Base-by-base conservation (phyloP, 2,113 vertebrate species). In the Corythaeola cristata region DNA sequence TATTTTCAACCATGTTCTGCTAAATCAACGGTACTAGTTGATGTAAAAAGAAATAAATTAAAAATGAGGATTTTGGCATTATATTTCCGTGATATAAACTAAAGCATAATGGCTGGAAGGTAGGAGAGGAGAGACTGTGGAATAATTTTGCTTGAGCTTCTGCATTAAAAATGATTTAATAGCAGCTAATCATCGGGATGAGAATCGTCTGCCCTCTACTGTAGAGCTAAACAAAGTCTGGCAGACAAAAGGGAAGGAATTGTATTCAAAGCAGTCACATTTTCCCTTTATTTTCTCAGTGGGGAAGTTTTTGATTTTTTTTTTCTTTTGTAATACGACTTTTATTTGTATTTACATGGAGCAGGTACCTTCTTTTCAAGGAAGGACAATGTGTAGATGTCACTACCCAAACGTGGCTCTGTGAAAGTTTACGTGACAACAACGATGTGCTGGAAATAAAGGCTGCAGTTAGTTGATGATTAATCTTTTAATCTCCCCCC, bases 381-480 rank as follows among this genome's bases (percentile, higher is more conserved):
- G 32, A 11, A 33, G 53, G 44, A 12, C 2, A 0, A 50, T 3
- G 5, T 5, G 32, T 12, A 27, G 41, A 4, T 2, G 3, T 15
- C 0, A 0, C 23, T 39, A 21, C 32, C 60, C 52, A 32, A 5
- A 6, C 1, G 1, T 5, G 20, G 41, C 45, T 49, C 66, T 0
- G 1, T 6, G 50, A 28, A 8, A 4, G 22, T 28, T n/a, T 45
- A 7, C 2, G 1, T 55, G 90, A 18, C 28, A 24, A 3, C 3
- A 3, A 45, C 79, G 4, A 2, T 3, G 20, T 7, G 35, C 17
- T 12, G 27, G 67, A 21, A 47, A 14, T 30, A 8, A 41, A 83
- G 45, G 6, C 53, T 69, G 58, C 18, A 32, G 26, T 22, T 35
- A 5, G 63, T 37, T 77, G 44, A 41, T 90, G 59, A 33, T 93